Percentiles rank a stretch among this genome's conserved stretches.
phyloP scores from a whole-genome alignment of 1,140 invertebrate genomes.

The Cataglyphis hispanica region DNA sequence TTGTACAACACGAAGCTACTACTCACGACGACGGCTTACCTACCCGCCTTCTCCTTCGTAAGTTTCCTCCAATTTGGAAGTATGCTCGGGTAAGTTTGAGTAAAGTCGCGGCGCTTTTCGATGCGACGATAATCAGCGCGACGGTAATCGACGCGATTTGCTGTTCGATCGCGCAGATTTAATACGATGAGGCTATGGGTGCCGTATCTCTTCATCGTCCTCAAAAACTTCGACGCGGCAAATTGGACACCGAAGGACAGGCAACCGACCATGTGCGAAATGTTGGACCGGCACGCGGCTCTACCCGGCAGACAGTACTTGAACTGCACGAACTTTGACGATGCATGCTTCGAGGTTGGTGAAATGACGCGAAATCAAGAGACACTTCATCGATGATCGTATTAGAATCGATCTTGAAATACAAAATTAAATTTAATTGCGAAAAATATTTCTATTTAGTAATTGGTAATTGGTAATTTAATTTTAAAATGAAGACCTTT shows the following conservation, averaged over 20 bases:
- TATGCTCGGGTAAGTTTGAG: conserved; percentile 81
- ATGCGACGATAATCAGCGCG: not conserved
- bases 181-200: conserved; percentile 85
- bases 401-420: not conserved
- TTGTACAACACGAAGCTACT: conserved; percentile 78
- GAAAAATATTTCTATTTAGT: not conserved
- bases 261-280: conserved; percentile 82
- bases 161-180: conserved; percentile 74
- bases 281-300: conserved; percentile 74
- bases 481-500: not conserved
- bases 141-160: not conserved
- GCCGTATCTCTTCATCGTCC: conserved; percentile 84
- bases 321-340: conserved; percentile 50
- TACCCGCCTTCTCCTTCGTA: conserved; percentile 74
- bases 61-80: conserved; percentile 83
- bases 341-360: conserved; percentile 51
- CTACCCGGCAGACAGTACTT: conserved; percentile 53
- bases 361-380: not conserved
- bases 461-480: not conserved
- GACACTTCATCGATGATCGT: not conserved
- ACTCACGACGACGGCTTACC: conserved; percentile 74
- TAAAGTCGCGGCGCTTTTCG: not conserved
- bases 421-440: not conserved
- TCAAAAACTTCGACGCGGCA: conserved; percentile 82
- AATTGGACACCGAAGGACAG: conserved; percentile 70